Conservation (phyloP, 2,888 invertebrate genomes). For the Steromphala cineraria region DNA sequence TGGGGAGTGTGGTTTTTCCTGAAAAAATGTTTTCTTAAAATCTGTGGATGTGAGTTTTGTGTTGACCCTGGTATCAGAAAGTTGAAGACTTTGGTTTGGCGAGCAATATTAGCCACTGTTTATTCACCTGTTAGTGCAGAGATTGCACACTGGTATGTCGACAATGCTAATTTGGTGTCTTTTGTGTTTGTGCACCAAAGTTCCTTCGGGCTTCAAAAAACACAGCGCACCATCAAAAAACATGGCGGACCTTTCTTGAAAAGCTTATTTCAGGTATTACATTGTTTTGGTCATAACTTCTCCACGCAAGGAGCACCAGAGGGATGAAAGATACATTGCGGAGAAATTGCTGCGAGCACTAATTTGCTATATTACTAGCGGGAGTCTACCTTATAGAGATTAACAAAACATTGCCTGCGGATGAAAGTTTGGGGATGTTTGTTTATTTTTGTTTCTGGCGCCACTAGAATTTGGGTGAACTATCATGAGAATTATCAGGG, state of each 20-base stretch:
- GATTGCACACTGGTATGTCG: conserved; percentile 21
- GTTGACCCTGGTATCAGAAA: conserved; percentile 4
- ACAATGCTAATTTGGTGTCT: conserved; percentile 23
- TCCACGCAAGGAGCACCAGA: not conserved
- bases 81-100: not conserved
- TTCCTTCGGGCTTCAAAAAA: conserved; percentile 18
- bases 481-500: conserved; percentile 19
- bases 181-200: conserved; percentile 23
- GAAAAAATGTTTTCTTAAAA: not conserved
- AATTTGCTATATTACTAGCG: conserved; percentile 22
- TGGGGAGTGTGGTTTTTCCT: not conserved
- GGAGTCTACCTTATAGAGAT: conserved; percentile 23
- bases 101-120: conserved; percentile 16
- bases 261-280: conserved; percentile 8
- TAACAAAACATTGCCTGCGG: conserved; percentile 25
- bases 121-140: conserved; percentile 15
- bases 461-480: conserved; percentile 23
- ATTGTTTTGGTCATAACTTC: conserved; percentile 5
- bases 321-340: conserved; percentile 12
- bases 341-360: conserved; percentile 7
- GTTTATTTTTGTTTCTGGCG: conserved; percentile 26
- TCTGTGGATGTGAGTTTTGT: not conserved
- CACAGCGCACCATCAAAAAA: conserved; percentile 11
- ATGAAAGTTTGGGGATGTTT: conserved; percentile 26
- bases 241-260: conserved; percentile 6